Evolutionary conservation across 2,797 vertebrate genomes (phyloP).

Genomic region (Falco rusticolus): DNA sequence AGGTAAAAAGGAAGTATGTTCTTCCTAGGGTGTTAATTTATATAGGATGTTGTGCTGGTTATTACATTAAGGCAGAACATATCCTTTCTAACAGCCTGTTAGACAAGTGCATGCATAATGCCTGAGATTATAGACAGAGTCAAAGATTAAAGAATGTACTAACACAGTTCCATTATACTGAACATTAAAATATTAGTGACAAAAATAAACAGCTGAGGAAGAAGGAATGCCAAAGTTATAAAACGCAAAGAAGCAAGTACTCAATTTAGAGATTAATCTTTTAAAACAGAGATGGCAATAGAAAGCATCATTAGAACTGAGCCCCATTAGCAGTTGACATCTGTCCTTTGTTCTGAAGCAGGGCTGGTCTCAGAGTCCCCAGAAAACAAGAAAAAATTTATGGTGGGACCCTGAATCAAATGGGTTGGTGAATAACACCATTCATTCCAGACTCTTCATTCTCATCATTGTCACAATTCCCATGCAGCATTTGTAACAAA

Average conservation of each 20-base stretch:
- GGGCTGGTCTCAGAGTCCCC: neutral
- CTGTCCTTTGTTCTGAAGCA: neutral
- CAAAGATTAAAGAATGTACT: slow-evolving; percentile 32
- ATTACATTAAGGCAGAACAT: neutral
- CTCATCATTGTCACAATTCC: neutral
- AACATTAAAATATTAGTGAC: slow-evolving; percentile 25
- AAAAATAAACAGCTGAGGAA: slow-evolving; percentile 27
- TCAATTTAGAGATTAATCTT: neutral
- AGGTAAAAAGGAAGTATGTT: neutral
- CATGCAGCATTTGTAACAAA: neutral
- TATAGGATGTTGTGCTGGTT: neutral
- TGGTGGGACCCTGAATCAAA: neutral
- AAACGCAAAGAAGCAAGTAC: neutral
- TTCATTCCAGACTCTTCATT: neutral
- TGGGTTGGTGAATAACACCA: neutral
- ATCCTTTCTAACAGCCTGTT: neutral
- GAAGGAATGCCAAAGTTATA: neutral
- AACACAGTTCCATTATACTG: neutral
- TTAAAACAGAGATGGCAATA: neutral
- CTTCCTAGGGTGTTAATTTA: neutral
- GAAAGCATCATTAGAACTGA: slow-evolving; percentile 4
- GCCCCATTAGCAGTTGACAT: neutral
- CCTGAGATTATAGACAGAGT: neutral
- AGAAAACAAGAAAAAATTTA: neutral
- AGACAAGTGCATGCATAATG: neutral